phyloP scores from a whole-genome alignment of 64 coral and sea anemone species.

The Orbicella faveolata region DNA sequence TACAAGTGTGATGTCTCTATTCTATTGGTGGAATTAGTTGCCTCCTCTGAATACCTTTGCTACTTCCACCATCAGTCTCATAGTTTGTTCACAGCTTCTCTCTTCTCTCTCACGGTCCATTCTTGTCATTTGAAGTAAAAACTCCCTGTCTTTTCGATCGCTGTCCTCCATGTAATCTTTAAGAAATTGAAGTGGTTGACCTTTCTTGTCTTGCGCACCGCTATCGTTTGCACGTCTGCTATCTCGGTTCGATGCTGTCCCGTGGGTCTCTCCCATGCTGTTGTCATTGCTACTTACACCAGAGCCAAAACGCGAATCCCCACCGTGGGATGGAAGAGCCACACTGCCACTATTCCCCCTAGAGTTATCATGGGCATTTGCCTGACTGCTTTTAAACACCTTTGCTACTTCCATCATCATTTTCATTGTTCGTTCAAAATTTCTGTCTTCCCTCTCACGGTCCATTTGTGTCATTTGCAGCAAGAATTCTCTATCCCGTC shows the following conservation, averaged over 20 bases:
- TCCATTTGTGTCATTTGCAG: slow-evolving; percentile 56
- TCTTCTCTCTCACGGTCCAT: slow-evolving; percentile 33
- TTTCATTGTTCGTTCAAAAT: slow-evolving; percentile 61
- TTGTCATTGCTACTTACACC: not conserved
- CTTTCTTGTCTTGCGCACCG: slow-evolving; percentile 3
- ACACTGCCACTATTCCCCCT: slow-evolving; percentile 7
- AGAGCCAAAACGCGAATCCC: slow-evolving; percentile 8
- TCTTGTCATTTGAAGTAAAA: slow-evolving; percentile 29
- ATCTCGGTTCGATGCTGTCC: not conserved
- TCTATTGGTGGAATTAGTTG: not conserved
- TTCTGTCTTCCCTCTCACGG: slow-evolving; percentile 67
- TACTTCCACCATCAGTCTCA: slow-evolving; percentile 33
- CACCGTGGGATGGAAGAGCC: not conserved
- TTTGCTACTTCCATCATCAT: slow-evolving; percentile 74
- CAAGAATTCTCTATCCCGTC: slow-evolving; percentile 62
- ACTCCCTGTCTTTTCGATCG: slow-evolving; percentile 34
- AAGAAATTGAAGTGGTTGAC: slow-evolving; percentile 26
- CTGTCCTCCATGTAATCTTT: slow-evolving; percentile 39
- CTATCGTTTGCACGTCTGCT: not conserved
- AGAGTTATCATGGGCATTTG: not conserved
- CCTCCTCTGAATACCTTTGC: slow-evolving; percentile 36
- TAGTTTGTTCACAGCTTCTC: slow-evolving; percentile 14
- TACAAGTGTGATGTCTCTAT: not conserved
- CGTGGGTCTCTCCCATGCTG: not conserved
- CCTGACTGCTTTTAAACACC: slow-evolving; percentile 53